phyloP scores from a whole-genome alignment of 2,797 vertebrate species.

The Furcifer pardalis region DNA sequence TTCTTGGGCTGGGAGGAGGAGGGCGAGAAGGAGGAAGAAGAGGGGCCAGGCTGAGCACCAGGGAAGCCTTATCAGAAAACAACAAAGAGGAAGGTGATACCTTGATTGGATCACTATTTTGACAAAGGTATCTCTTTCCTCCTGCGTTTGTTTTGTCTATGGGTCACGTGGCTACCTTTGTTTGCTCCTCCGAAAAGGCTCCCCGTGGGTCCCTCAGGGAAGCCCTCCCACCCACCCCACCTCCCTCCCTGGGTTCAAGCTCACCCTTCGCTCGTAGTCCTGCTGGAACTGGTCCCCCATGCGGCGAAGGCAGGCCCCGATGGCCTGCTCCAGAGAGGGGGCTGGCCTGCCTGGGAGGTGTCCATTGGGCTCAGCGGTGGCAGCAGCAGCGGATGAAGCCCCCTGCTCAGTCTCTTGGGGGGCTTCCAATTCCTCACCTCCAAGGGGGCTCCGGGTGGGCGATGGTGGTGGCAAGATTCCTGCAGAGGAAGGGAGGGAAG shows the following conservation, averaged over 20 bases:
- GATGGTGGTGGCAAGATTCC: not conserved
- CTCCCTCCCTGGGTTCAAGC: not conserved
- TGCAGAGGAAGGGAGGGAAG: not conserved
- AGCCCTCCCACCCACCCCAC: too few relatives aligned
- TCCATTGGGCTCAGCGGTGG: conserved; percentile 22
- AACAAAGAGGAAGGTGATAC: too few relatives aligned
- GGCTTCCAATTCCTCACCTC: not conserved
- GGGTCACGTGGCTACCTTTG: too few relatives aligned
- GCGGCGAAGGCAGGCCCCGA: conserved; percentile 68
- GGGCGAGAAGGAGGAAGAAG: too few relatives aligned
- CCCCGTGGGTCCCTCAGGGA: too few relatives aligned
- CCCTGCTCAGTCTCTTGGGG: conserved; percentile 57
- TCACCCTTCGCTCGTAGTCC: conserved; percentile 66
- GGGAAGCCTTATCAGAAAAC: too few relatives aligned
- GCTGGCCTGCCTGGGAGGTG: not conserved
- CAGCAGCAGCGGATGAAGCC: too few relatives aligned
- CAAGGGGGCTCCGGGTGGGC: not conserved
- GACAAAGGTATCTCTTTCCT: too few relatives aligned
- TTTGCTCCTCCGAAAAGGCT: too few relatives aligned
- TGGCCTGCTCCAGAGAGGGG: conserved; percentile 58
- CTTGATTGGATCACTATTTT: too few relatives aligned
- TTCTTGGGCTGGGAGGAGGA: conserved; percentile 42
- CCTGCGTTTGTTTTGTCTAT: too few relatives aligned
- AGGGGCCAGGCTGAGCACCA: too few relatives aligned
- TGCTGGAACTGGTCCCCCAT: conserved; percentile 72